Evolutionary conservation across 2,113 vertebrate species (phyloP).

Genomic region (Macrotis lagotis): DNA sequence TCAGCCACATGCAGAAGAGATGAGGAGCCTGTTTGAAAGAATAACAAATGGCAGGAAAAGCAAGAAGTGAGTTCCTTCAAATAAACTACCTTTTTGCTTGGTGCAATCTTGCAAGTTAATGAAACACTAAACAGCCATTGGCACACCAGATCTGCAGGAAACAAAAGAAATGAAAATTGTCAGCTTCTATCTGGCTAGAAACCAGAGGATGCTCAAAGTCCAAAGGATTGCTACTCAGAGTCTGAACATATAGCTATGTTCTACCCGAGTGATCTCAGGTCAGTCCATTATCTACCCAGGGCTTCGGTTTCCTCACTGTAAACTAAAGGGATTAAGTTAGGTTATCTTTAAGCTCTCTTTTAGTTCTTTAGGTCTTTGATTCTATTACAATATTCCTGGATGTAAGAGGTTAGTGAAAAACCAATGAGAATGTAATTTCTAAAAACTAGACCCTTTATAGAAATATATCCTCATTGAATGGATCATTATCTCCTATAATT

Average conservation of each 20-base stretch:
- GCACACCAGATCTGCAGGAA: conserved; percentile 62
- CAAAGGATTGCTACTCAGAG: not conserved
- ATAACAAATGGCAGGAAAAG: conserved; percentile 24
- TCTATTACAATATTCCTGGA: not conserved
- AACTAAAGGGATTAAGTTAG: not conserved
- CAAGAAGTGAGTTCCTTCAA: conserved; percentile 28
- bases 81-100: conserved; percentile 57
- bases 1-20: conserved; percentile 51
- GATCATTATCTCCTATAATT: conserved; percentile 8
- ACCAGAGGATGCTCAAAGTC: conserved; percentile 6
- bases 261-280: not conserved
- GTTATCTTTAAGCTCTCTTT: not conserved
- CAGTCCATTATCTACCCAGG: not conserved
- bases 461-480: conserved; percentile 1
- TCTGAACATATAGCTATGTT: not conserved
- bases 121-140: conserved; percentile 55
- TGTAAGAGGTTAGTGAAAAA: conserved; percentile 47
- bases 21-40: conserved; percentile 68
- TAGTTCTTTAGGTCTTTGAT: not conserved
- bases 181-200: not conserved
- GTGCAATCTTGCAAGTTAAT: conserved; percentile 40
- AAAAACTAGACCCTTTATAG: conserved; percentile 6
- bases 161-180: conserved; percentile 47
- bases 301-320: not conserved
- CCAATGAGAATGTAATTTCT: conserved; percentile 21